Evolutionary conservation across 2,797 vertebrate species (phyloP).

Genomic region (Sciurus vulgaris): DNA sequence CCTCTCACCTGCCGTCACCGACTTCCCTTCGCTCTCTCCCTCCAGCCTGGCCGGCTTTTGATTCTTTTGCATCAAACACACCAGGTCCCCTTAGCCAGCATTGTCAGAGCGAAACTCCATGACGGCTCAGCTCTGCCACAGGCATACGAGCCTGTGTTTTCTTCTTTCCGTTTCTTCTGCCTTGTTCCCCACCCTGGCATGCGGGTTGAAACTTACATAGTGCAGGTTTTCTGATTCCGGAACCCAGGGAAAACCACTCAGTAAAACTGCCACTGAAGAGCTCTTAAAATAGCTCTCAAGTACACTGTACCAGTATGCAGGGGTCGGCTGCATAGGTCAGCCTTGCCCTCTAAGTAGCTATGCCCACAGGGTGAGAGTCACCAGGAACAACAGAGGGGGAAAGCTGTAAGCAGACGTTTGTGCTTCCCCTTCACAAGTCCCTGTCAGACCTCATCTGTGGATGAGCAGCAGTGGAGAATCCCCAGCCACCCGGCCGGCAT

Average conservation of each 20-base stretch:
- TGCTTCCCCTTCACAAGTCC: neutral
- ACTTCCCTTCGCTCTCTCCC: accelerated
- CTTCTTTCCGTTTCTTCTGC: neutral
- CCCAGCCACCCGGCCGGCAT: neutral
- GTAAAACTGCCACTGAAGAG: neutral
- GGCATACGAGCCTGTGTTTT: accelerated
- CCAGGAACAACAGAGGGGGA: no score
- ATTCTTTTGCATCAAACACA: neutral
- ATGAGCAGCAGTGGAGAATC: no score
- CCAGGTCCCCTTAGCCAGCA: accelerated
- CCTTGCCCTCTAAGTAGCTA: neutral
- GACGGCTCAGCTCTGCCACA: neutral
- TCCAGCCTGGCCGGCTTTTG: accelerated
- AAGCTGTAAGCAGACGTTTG: neutral
- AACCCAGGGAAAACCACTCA: neutral
- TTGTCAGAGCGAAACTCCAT: neutral
- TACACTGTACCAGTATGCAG: accelerated
- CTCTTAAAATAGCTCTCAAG: neutral
- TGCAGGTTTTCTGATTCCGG: neutral
- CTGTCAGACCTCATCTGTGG: neutral
- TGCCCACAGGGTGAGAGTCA: no score
- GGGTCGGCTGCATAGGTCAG: accelerated
- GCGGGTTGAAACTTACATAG: accelerated
- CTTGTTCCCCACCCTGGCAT: neutral
- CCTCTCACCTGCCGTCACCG: accelerated